Conservation (phyloP, 1,140 invertebrate species). For the Ptiloglossa arizonensis region DNA sequence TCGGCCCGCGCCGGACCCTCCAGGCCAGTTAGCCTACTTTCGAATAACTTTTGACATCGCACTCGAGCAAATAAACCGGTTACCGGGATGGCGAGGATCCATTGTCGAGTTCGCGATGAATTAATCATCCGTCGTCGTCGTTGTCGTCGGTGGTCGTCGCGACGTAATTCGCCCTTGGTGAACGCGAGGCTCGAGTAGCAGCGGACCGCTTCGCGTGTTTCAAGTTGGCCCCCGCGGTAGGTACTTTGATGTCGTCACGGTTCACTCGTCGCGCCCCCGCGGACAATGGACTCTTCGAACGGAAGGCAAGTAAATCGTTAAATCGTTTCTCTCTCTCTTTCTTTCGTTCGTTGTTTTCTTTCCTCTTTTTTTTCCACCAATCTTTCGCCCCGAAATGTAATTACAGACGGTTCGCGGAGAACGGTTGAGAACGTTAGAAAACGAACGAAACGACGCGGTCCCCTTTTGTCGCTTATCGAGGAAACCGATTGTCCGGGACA, state of each 20-base stretch:
- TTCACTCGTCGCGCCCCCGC: neutral
- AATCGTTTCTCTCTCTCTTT: too few species aligned
- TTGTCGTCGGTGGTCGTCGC: too few species aligned
- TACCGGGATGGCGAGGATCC: neutral
- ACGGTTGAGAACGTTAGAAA: too few species aligned
- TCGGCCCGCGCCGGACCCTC: conserved; percentile 40
- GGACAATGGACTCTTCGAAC: neutral
- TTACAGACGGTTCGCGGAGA: too few species aligned
- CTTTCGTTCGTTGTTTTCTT: too few species aligned
- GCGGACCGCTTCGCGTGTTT: neutral
- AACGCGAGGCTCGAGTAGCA: too few species aligned
- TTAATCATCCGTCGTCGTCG: conserved; percentile 25
- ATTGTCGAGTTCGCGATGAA: conserved; percentile 24
- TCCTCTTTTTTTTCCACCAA: conserved; percentile 12
- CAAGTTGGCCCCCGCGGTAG: neutral
- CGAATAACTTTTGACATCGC: conserved; percentile 60
- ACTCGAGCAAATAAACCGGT: conserved; percentile 40
- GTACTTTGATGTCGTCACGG: conserved; percentile 32
- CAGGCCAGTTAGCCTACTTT: conserved; percentile 62
- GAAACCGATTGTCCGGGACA: conserved; percentile 24
- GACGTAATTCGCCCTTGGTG: neutral
- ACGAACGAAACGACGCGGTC: too few species aligned
- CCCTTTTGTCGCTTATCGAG: conserved; percentile 1
- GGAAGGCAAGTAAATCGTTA: neutral
- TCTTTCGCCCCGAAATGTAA: neutral